These are phyloP conservation scores for Pterocles gutturalis DNA, from an alignment of 2,113 vertebrate species.

Conservation along the genomic window DNA sequence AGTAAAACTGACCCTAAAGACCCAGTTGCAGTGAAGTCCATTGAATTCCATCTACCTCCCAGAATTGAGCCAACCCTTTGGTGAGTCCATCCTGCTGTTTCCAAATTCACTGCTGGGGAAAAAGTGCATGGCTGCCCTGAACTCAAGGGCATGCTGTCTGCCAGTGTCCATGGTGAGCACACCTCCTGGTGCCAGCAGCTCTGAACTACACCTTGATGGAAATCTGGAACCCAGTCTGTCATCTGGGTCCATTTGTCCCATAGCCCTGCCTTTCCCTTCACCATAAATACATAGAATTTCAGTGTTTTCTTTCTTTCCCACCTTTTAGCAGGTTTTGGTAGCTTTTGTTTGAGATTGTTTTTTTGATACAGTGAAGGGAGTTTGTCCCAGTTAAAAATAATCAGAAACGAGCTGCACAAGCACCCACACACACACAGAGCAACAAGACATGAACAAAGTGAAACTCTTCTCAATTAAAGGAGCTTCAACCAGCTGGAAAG, in stretches of 20 bases:
- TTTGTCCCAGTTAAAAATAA: background rate
- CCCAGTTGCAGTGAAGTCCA: background rate
- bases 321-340: fast-evolving
- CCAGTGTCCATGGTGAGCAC: background rate
- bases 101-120: background rate
- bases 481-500: background rate
- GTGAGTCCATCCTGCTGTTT: background rate
- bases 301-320: background rate
- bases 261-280: background rate
- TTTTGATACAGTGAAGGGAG: background rate
- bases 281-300: no score
- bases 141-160: background rate
- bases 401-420: background rate
- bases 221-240: background rate
- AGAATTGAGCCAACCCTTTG: background rate
- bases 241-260: background rate
- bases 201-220: background rate
- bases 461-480: background rate
- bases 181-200: background rate
- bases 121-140: background rate
- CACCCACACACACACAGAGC: background rate
- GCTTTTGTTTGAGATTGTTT: background rate
- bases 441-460: background rate
- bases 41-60: background rate
- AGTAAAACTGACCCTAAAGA: background rate